These are phyloP conservation scores for Ooceraea biroi DNA, from an alignment of 1,140 invertebrate genomes.

Conservation along the genomic window DNA sequence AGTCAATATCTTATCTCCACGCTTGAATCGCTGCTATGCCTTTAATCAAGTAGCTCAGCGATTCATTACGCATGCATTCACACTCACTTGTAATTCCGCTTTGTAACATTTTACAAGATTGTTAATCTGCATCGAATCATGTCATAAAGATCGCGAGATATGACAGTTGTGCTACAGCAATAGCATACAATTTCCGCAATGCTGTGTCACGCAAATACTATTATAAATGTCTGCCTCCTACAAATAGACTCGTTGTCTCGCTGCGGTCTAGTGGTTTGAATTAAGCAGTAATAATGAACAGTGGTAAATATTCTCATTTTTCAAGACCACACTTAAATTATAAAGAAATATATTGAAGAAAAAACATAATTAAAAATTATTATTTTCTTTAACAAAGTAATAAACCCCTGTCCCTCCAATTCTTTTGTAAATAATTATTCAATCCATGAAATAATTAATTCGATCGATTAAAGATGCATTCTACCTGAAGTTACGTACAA, in stretches of 20 bases:
- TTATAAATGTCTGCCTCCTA: slow-evolving; percentile 36
- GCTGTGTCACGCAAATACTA: slow-evolving; percentile 67
- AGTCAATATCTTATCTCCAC: slow-evolving; percentile 43
- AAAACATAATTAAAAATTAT: neutral
- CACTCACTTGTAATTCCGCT: slow-evolving; percentile 50
- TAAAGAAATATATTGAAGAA: neutral
- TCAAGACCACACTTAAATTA: slow-evolving; percentile 1
- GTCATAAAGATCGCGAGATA: slow-evolving; percentile 73
- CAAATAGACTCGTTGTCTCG: slow-evolving; percentile 47
- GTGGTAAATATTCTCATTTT: too few relatives aligned
- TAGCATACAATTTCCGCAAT: slow-evolving; percentile 50
- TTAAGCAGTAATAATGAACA: slow-evolving; percentile 9
- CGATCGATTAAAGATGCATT: too few relatives aligned
- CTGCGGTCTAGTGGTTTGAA: neutral
- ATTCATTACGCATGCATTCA: slow-evolving; percentile 27
- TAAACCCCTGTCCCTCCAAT: neutral
- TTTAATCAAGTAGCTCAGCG: slow-evolving; percentile 53
- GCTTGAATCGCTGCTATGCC: slow-evolving; percentile 28
- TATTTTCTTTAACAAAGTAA: neutral
- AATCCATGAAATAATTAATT: too few relatives aligned
- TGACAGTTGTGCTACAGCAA: slow-evolving; percentile 54
- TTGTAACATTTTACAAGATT: slow-evolving; percentile 60
- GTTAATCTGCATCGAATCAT: slow-evolving; percentile 63
- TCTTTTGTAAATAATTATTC: neutral
- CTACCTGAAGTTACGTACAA: neutral